A percentile compares a stretch with the other conserved stretches of the same genome.
Conservation (phyloP, 2,888 invertebrate species). For the Cybosia mesomella region DNA sequence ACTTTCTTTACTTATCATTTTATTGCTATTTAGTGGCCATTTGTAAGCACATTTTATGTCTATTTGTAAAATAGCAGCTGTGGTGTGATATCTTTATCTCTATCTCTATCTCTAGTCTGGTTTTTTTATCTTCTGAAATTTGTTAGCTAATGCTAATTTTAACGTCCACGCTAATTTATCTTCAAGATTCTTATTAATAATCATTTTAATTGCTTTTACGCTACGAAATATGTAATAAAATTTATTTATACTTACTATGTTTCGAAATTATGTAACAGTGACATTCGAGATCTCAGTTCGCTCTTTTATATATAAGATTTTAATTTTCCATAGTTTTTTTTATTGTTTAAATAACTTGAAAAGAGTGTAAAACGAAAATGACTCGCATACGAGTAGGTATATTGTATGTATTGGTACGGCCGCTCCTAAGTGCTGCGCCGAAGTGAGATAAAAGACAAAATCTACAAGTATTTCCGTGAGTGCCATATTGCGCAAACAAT, state of each 20-base stretch:
- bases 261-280: neutral
- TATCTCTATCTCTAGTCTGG: neutral
- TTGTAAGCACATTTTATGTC: neutral
- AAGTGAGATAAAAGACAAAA: neutral
- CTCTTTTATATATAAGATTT: too few species aligned
- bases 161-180: conserved; percentile 8
- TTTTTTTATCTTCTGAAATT: neutral
- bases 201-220: conserved; percentile 4
- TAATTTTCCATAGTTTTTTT: too few species aligned
- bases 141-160: conserved; percentile 2
- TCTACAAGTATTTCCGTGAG: neutral
- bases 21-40: conserved; percentile 2
- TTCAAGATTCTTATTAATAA: conserved; percentile 24
- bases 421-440: too few species aligned
- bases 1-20: conserved; percentile 4
- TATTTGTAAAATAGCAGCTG: neutral
- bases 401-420: too few species aligned
- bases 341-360: too few species aligned
- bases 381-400: too few species aligned
- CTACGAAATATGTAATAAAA: neutral
- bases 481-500: neutral
- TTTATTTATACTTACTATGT: neutral
- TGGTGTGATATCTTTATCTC: neutral
- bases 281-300: neutral
- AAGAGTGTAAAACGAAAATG: too few species aligned